These are phyloP conservation scores for Agonum fuliginosum DNA, from an alignment of 2,888 invertebrate species.

Conservation along the genomic window DNA sequence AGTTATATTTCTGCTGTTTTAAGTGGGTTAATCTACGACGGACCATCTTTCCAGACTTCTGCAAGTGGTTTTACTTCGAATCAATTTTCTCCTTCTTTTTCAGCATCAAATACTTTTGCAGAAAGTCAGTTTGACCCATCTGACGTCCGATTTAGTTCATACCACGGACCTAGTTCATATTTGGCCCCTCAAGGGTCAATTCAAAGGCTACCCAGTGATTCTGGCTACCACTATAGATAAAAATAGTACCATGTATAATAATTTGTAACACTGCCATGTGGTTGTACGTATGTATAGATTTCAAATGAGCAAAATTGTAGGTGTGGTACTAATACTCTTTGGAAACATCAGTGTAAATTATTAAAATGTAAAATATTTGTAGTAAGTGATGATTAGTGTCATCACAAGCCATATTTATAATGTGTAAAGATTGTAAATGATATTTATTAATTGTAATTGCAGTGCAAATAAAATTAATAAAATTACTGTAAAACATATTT, in stretches of 20 bases:
- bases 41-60: not conserved
- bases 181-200: constrained; percentile 50
- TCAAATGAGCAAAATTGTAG: not conserved
- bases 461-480: not conserved
- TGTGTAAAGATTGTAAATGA: not conserved
- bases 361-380: not conserved
- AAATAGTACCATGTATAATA: not conserved
- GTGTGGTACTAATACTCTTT: too few relatives aligned
- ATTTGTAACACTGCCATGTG: constrained; percentile 32
- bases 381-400: constrained; percentile 1
- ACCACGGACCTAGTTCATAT: constrained; percentile 55
- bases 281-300: not conserved
- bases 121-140: not conserved
- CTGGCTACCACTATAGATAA: constrained; percentile 32
- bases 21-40: constrained; percentile 66
- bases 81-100: not conserved
- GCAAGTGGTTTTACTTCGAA: not conserved
- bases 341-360: not conserved
- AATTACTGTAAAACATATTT: not conserved
- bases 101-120: not conserved
- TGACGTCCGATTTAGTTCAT: constrained; percentile 45
- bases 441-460: not conserved
- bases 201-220: constrained; percentile 43
- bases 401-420: constrained; percentile 30
- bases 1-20: constrained; percentile 69